These are phyloP conservation scores for Monomorium pharaonis DNA, from an alignment of 1,140 invertebrate genomes.

Conservation along the genomic window DNA sequence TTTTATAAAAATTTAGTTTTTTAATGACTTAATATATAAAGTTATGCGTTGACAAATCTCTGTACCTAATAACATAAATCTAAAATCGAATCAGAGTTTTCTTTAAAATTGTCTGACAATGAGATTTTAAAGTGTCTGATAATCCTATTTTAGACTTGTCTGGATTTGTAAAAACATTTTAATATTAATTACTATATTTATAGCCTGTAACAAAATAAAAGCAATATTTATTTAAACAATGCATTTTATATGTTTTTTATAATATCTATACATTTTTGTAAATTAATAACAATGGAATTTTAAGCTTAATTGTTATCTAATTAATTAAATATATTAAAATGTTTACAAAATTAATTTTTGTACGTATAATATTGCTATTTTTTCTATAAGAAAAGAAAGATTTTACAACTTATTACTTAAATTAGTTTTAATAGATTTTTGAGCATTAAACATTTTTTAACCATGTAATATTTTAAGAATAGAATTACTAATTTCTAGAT, in stretches of 20 bases:
- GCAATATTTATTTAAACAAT: background rate
- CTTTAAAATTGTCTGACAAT: too few relatives aligned
- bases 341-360: background rate
- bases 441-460: background rate
- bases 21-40: background rate
- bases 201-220: background rate
- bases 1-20: constrained; percentile 1
- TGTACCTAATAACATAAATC: too few relatives aligned
- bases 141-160: too few relatives aligned
- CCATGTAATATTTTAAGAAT: constrained; percentile 9
- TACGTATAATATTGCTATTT: background rate
- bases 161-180: too few relatives aligned
- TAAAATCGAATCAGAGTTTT: too few relatives aligned
- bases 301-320: background rate
- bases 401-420: background rate
- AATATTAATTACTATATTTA: too few relatives aligned
- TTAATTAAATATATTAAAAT: background rate
- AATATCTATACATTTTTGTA: background rate
- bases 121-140: too few relatives aligned
- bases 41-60: too few relatives aligned
- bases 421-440: background rate
- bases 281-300: background rate
- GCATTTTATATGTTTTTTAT: too few relatives aligned
- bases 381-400: background rate
- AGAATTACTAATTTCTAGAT: background rate